Percentiles rank a stretch among this genome's conserved stretches.
Conservation (phyloP, 2,113 vertebrate species). For the Antechinus stuartii region DNA sequence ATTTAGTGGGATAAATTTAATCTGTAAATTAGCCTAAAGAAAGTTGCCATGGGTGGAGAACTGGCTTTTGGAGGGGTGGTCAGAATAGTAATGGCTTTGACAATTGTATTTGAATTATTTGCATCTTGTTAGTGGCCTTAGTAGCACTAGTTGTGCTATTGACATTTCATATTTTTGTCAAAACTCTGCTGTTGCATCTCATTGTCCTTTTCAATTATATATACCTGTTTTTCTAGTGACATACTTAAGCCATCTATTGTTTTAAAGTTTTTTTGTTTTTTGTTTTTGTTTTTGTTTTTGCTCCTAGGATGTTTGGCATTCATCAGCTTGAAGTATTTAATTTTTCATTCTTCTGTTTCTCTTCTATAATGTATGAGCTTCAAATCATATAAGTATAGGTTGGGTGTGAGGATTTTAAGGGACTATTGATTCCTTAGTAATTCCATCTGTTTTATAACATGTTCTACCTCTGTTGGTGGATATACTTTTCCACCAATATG, state of each 20-base stretch:
- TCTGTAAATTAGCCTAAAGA: not conserved
- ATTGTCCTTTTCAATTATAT: not conserved
- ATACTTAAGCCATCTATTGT: not conserved
- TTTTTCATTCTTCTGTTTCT: not conserved
- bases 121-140: not conserved
- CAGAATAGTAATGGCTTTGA: not conserved
- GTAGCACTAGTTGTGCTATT: not conserved
- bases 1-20: not conserved
- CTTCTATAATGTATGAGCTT: not conserved
- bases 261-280: not conserved
- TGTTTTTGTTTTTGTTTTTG: not conserved
- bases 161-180: not conserved
- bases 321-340: slow-evolving; percentile 5
- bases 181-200: not conserved
- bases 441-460: slow-evolving; percentile 30
- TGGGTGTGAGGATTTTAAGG: slow-evolving; percentile 9
- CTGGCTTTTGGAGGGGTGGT: not conserved
- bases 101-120: not conserved
- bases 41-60: not conserved
- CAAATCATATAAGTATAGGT: slow-evolving; percentile 16
- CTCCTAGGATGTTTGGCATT: not conserved
- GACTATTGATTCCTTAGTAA: not conserved
- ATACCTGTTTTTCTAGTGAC: not conserved
- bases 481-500: slow-evolving; percentile 40
- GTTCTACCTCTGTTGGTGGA: slow-evolving; percentile 58